phyloP scores from a whole-genome alignment of 2,888 invertebrate species.

The Mactromeris polynyma region DNA sequence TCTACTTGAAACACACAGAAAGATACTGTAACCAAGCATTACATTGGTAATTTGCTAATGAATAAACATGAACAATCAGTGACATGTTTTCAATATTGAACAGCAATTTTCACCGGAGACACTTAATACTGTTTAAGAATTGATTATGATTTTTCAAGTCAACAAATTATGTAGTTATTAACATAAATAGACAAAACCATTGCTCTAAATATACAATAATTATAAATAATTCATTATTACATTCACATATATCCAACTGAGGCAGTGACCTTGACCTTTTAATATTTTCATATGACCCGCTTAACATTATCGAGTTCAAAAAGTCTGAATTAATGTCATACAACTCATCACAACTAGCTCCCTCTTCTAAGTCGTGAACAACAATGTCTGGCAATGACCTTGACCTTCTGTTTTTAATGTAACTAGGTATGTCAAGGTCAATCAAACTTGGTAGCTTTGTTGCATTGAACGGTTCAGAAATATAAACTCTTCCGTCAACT shows the following conservation, averaged over 20 bases:
- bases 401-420: background rate
- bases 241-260: slow-evolving; percentile 39
- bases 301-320: background rate
- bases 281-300: background rate
- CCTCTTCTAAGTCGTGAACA: background rate
- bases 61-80: too few species aligned
- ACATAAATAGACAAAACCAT: too few species aligned
- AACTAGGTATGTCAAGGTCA: slow-evolving; percentile 19
- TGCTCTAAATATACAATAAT: too few species aligned
- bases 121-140: too few species aligned
- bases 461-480: slow-evolving; percentile 60
- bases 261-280: slow-evolving; percentile 51
- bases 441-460: slow-evolving; percentile 49
- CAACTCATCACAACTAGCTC: background rate
- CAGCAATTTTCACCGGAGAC: too few species aligned
- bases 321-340: background rate
- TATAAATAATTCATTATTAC: background rate
- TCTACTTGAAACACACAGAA: too few species aligned
- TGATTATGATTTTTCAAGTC: too few species aligned
- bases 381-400: slow-evolving; percentile 10
- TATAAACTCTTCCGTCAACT: slow-evolving; percentile 21
- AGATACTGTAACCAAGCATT: too few species aligned
- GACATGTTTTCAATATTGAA: too few species aligned
- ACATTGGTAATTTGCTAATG: too few species aligned
- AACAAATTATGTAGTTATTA: too few species aligned